phyloP scores from a whole-genome alignment of 2,888 invertebrate genomes.

The Folsomia manolachei region DNA sequence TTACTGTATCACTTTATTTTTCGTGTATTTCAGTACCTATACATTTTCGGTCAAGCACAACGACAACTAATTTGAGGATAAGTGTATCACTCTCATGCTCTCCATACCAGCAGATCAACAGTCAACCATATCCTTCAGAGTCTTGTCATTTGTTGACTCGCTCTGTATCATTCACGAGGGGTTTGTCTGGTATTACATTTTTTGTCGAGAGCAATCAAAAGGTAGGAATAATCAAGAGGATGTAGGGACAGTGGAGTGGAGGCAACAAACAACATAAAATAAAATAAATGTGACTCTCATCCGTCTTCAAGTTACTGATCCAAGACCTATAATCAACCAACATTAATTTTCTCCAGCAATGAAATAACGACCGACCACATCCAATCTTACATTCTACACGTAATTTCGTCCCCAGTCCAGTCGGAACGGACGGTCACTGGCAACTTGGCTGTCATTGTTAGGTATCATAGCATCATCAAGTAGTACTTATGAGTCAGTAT shows the following conservation, averaged over 20 bases:
- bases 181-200: neutral
- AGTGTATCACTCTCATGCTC: neutral
- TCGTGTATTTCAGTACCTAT: too few relatives aligned
- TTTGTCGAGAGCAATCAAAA: neutral
- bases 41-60: neutral
- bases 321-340: slow-evolving; percentile 50
- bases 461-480: neutral
- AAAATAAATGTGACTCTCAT: slow-evolving; percentile 23
- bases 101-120: neutral
- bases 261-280: slow-evolving; percentile 10
- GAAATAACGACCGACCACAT: slow-evolving; percentile 17
- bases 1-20: neutral
- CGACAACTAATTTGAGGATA: neutral
- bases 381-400: neutral
- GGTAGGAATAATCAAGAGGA: slow-evolving; percentile 8
- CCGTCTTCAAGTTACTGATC: slow-evolving; percentile 36
- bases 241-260: neutral
- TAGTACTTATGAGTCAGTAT: neutral
- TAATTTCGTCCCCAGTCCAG: slow-evolving; percentile 1
- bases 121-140: slow-evolving; percentile 7
- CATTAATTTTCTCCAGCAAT: slow-evolving; percentile 41
- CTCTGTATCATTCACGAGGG: neutral
- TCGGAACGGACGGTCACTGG: neutral
- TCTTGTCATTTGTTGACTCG: neutral
- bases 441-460: neutral